A percentile compares a stretch with the other conserved stretches of the same genome.
phyloP scores from a whole-genome alignment of 2,888 invertebrate species.

The Graphium colonna region DNA sequence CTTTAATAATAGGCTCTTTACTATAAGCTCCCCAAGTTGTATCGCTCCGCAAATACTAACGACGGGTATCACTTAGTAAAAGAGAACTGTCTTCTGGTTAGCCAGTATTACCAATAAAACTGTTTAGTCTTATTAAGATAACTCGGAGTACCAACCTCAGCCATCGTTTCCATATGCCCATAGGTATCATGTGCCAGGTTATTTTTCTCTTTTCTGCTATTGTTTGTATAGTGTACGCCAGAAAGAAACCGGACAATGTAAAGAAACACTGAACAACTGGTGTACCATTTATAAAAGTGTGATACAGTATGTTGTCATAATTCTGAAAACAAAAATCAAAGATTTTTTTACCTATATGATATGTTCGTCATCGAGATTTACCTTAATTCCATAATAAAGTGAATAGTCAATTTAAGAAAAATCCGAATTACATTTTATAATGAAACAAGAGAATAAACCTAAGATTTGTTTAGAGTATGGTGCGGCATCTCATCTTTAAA shows the following conservation, averaged over 20 bases:
- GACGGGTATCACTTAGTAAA: too few species aligned
- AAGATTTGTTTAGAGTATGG: not conserved
- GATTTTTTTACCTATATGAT: too few species aligned
- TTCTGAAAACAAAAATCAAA: slow-evolving; percentile 25
- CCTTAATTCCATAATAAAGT: too few species aligned
- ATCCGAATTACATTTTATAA: not conserved
- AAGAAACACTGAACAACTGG: slow-evolving; percentile 42
- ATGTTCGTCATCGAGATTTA: not conserved
- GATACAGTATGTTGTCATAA: slow-evolving; percentile 33
- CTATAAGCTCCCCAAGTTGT: too few species aligned
- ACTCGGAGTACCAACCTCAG: slow-evolving; percentile 34
- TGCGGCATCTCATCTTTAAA: not conserved
- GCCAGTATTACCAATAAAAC: too few species aligned
- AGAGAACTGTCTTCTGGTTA: too few species aligned
- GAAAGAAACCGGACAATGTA: slow-evolving; percentile 38
- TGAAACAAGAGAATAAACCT: too few species aligned
- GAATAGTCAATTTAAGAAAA: not conserved
- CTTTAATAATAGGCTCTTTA: too few species aligned
- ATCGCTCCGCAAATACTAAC: too few species aligned
- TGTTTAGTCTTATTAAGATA: not conserved
- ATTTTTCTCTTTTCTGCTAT: slow-evolving; percentile 30
- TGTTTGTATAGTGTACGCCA: slow-evolving; percentile 36
- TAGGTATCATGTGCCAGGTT: slow-evolving; percentile 33
- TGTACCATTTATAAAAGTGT: slow-evolving; percentile 37
- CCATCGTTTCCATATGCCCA: slow-evolving; percentile 34